A percentile compares a stretch with the other conserved stretches of the same genome.
Evolutionary conservation across 2,888 invertebrate species (phyloP).

Genomic region (Anorthoa munda): DNA sequence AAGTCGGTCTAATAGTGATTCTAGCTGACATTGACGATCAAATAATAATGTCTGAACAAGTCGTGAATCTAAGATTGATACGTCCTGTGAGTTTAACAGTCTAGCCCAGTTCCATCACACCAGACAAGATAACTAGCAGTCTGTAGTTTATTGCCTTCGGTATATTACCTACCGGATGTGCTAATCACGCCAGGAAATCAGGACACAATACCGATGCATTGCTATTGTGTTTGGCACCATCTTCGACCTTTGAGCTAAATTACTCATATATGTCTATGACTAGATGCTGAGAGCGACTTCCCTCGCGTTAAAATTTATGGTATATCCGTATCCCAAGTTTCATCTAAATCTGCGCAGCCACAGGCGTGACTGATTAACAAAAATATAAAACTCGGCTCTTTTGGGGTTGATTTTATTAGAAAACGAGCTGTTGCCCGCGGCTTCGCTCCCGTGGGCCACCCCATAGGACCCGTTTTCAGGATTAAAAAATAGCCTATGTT

Average conservation of each 20-base stretch:
- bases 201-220: background rate
- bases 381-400: too few relatives aligned
- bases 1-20: background rate
- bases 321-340: too few relatives aligned
- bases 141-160: background rate
- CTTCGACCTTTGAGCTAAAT: background rate
- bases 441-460: too few relatives aligned
- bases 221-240: background rate
- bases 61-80: slow-evolving; percentile 26
- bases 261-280: too few relatives aligned
- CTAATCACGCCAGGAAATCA: slow-evolving; percentile 4
- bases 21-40: slow-evolving; percentile 24
- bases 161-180: slow-evolving; percentile 16
- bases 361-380: too few relatives aligned
- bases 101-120: background rate
- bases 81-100: background rate
- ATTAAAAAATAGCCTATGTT: too few relatives aligned
- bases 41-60: slow-evolving; percentile 6
- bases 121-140: background rate
- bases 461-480: too few relatives aligned
- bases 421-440: too few relatives aligned
- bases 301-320: too few relatives aligned
- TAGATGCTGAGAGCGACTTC: too few relatives aligned
- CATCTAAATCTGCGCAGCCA: too few relatives aligned
- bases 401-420: too few relatives aligned